These are phyloP conservation scores for Taphrorychus bicolor DNA, from an alignment of 2,888 invertebrate species.

Conservation along the genomic window DNA sequence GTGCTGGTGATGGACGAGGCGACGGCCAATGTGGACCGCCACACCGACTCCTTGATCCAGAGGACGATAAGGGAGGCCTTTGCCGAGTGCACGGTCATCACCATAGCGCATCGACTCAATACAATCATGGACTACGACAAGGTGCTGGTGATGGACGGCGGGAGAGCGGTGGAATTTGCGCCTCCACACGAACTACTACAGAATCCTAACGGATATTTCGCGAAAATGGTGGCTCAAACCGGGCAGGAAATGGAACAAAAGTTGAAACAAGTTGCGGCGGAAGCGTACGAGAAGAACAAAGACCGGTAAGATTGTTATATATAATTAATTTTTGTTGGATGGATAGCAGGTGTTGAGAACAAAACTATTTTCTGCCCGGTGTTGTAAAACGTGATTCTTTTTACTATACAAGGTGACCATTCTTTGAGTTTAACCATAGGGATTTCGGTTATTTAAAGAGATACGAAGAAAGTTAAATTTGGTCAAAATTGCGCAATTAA, in stretches of 20 bases:
- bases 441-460: too few species aligned
- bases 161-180: constrained; percentile 63
- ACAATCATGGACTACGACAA: constrained; percentile 87
- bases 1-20: constrained; percentile 90
- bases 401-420: too few species aligned
- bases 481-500: too few species aligned
- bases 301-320: constrained; percentile 15
- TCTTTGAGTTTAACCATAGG: too few species aligned
- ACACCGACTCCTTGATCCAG: constrained; percentile 81
- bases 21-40: constrained; percentile 86
- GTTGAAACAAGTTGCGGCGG: constrained; percentile 49
- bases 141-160: constrained; percentile 68
- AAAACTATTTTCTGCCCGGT: too few species aligned
- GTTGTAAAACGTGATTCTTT: too few species aligned
- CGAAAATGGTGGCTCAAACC: constrained; percentile 57
- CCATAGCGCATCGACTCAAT: constrained; percentile 82
- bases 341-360: too few species aligned
- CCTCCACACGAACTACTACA: constrained; percentile 60
- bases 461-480: too few species aligned
- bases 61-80: constrained; percentile 77
- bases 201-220: constrained; percentile 51
- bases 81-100: constrained; percentile 77
- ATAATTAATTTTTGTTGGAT: neutral
- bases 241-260: constrained; percentile 51
- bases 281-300: constrained; percentile 44